Percentiles rank a stretch among this genome's conserved stretches.
Evolutionary conservation across 1,140 invertebrate genomes (phyloP).

Genomic region (Tetranychus urticae): DNA sequence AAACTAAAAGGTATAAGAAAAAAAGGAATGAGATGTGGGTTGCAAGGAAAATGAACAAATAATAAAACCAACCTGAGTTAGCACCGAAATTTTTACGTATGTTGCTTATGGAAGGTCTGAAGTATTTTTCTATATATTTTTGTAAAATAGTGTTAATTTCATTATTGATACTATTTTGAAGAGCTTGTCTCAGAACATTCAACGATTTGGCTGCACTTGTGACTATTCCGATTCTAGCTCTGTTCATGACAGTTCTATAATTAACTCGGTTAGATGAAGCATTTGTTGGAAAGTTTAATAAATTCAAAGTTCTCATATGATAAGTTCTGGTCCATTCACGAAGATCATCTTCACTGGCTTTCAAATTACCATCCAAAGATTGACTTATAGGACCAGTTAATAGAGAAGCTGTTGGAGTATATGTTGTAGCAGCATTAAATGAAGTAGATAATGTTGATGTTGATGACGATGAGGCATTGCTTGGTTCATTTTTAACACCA

Average conservation of each 20-base stretch:
- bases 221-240: constrained; percentile 2
- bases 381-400: too few species aligned
- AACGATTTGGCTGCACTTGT: constrained; percentile 40
- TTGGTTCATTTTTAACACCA: too few species aligned
- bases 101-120: constrained; percentile 51
- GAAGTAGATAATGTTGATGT: too few species aligned
- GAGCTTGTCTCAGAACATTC: constrained; percentile 41
- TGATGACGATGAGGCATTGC: too few species aligned
- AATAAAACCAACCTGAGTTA: constrained; percentile 21
- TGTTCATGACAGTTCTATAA: neutral
- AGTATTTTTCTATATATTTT: constrained; percentile 23
- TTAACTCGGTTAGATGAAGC: neutral
- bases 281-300: neutral
- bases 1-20: constrained; percentile 22
- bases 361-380: neutral
- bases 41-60: neutral
- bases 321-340: neutral
- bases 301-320: constrained; percentile 1
- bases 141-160: constrained; percentile 35
- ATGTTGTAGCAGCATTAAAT: too few species aligned
- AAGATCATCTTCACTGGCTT: neutral
- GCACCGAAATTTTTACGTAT: constrained; percentile 44
- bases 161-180: constrained; percentile 46
- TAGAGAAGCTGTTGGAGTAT: too few species aligned
- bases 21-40: neutral